A percentile compares a stretch with the other conserved stretches of the same genome.
phyloP scores from a whole-genome alignment of 2,113 vertebrate species.

The Sorex araneus region DNA sequence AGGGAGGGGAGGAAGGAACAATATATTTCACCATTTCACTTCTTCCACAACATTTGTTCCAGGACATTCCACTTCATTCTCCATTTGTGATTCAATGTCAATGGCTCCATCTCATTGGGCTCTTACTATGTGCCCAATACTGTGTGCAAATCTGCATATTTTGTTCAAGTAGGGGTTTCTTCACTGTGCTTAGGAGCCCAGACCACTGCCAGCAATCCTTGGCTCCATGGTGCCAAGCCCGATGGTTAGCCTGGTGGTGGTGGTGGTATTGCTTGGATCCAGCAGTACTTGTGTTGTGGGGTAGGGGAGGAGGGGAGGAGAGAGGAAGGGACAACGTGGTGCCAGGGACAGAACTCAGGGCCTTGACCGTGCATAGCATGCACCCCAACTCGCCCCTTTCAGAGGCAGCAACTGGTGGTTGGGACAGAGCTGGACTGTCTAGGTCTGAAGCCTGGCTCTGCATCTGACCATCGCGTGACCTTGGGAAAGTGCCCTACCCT shows the following conservation, averaged over 20 bases:
- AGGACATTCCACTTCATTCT: neutral
- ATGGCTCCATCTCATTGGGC: neutral
- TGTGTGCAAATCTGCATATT: neutral
- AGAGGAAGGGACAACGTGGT: no score
- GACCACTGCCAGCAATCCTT: no score
- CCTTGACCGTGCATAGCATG: no score
- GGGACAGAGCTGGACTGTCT: neutral
- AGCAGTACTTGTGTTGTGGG: no score
- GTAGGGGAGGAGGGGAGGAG: no score
- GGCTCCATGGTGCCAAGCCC: no score
- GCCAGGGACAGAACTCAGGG: no score
- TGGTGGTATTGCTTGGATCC: no score
- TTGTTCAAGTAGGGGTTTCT: no score
- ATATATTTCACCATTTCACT: neutral
- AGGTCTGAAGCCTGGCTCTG: neutral
- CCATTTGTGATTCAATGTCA: neutral
- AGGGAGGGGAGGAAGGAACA: no score
- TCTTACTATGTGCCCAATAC: neutral
- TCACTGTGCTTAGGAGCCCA: no score
- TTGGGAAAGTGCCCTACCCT: conserved; percentile 17
- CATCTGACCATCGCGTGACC: neutral
- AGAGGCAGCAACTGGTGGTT: neutral
- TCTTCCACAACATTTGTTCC: neutral
- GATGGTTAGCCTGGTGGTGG: no score
- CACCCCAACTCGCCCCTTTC: neutral